A percentile compares a stretch with the other conserved stretches of the same genome.
phyloP scores from a whole-genome alignment of 1,140 invertebrate species.

The Cydia splendana region DNA sequence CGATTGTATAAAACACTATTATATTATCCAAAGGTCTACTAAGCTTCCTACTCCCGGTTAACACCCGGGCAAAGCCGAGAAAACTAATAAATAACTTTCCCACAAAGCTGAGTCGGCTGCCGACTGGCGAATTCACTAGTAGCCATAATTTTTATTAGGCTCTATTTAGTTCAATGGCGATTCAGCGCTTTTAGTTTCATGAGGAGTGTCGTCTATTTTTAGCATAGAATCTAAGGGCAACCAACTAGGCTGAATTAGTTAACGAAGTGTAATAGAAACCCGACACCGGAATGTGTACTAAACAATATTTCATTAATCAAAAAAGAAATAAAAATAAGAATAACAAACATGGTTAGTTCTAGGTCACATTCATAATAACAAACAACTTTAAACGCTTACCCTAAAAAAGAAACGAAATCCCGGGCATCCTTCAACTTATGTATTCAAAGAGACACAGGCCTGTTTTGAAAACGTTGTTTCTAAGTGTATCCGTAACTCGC shows the following conservation, averaged over 20 bases:
- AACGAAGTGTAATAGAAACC: too few species aligned
- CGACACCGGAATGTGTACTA: too few species aligned
- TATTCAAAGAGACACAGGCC: background rate
- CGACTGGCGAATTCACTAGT: background rate
- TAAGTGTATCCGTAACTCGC: background rate
- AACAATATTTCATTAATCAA: too few species aligned
- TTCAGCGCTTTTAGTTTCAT: background rate
- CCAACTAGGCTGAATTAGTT: too few species aligned
- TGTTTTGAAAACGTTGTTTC: background rate
- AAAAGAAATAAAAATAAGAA: too few species aligned
- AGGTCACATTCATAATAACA: too few species aligned
- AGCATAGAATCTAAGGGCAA: too few species aligned
- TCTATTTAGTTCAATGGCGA: background rate
- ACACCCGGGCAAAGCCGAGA: background rate
- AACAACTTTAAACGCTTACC: too few species aligned
- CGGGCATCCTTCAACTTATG: background rate
- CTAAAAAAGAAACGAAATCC: background rate
- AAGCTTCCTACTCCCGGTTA: background rate
- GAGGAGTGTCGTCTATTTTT: too few species aligned
- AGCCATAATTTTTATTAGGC: background rate
- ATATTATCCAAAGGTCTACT: background rate
- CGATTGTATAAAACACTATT: too few species aligned
- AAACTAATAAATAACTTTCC: constrained; percentile 13
- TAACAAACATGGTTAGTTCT: too few species aligned
- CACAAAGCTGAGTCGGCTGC: background rate